phyloP scores from a whole-genome alignment of 2,113 vertebrate genomes.

The Percina caprodes region DNA sequence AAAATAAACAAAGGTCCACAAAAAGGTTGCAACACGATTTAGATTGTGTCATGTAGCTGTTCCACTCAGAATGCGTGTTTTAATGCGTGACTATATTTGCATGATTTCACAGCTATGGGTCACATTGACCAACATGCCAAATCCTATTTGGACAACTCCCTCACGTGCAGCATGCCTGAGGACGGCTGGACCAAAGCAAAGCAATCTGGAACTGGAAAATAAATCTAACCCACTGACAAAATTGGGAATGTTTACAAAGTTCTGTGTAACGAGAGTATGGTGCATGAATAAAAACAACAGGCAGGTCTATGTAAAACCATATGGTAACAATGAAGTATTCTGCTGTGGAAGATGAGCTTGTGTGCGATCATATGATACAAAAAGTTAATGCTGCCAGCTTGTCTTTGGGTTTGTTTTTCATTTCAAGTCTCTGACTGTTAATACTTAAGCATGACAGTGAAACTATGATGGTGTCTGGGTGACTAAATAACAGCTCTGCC shows the following conservation, averaged over 20 bases:
- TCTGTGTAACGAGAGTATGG: slow-evolving; percentile 34
- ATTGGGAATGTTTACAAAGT: slow-evolving; percentile 51
- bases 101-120: slow-evolving; percentile 4
- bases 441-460: slow-evolving; percentile 4
- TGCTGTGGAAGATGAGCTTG: slow-evolving; percentile 2
- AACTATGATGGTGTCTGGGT: slow-evolving; percentile 26
- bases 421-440: slow-evolving; percentile 21
- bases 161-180: slow-evolving; percentile 1
- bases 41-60: not conserved
- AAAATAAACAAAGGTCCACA: slow-evolving; percentile 1
- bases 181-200: slow-evolving; percentile 4
- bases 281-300: slow-evolving; percentile 47
- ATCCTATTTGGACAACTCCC: slow-evolving; percentile 12
- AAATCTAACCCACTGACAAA: slow-evolving; percentile 8
- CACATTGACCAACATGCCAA: slow-evolving; percentile 30
- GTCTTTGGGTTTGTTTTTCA: slow-evolving; percentile 20
- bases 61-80: slow-evolving; percentile 3
- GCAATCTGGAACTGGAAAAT: slow-evolving; percentile 25
- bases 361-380: not conserved
- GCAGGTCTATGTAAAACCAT: slow-evolving; percentile 52
- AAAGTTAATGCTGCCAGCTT: not conserved
- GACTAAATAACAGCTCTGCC: slow-evolving; percentile 22
- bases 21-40: not conserved
- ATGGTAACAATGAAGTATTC: slow-evolving; percentile 40
- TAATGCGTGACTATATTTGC: slow-evolving; percentile 36